These are phyloP conservation scores for Brachionus sp. DNA, from an alignment of 1,140 invertebrate species.

Conservation along the genomic window DNA sequence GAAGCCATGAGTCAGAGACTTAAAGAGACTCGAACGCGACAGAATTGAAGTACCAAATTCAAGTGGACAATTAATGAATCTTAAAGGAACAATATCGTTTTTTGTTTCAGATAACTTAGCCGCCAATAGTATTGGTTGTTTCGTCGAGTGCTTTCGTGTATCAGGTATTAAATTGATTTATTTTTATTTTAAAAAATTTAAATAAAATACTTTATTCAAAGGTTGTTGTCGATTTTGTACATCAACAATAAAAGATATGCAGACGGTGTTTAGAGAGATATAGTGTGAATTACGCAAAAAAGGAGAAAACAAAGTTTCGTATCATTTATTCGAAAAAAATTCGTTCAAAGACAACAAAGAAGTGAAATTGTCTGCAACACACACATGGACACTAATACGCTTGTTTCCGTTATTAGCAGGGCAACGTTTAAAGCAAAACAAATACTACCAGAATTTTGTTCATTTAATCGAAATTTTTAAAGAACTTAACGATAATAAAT, in stretches of 20 bases:
- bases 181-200: no score
- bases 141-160: neutral
- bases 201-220: no score
- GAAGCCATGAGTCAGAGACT: neutral
- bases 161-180: no score
- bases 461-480: neutral
- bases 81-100: neutral
- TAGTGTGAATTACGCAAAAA: neutral
- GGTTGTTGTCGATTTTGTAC: neutral
- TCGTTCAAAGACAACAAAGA: neutral
- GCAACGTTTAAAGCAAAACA: neutral
- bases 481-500: neutral
- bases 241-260: neutral
- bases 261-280: neutral
- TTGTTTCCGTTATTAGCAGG: neutral
- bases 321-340: neutral
- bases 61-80: neutral
- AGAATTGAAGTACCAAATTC: neutral
- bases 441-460: neutral
- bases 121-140: neutral
- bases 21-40: neutral
- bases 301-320: no score
- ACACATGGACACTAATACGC: neutral
- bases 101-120: neutral
- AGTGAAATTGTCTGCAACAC: neutral